Percentiles rank a stretch among this genome's conserved stretches.
These are phyloP conservation scores for Anser brachyrhynchus DNA, from an alignment of 2,113 vertebrate genomes.

Conservation along the genomic window DNA sequence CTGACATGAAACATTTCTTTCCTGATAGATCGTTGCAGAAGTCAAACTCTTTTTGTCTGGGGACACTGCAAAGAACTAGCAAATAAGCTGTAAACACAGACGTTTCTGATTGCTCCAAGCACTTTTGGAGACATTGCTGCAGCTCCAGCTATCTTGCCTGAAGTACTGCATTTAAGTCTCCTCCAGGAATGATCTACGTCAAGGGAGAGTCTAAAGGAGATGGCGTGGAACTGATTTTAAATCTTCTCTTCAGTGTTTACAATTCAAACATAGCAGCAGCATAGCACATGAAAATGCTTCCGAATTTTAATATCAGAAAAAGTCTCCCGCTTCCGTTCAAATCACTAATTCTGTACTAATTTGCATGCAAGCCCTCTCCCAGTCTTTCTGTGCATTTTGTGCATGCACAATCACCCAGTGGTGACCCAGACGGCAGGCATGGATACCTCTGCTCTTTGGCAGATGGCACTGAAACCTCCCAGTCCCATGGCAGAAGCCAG, in stretches of 20 bases:
- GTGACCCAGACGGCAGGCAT: neutral
- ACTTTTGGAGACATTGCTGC: neutral
- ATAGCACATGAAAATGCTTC: neutral
- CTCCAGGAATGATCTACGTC: neutral
- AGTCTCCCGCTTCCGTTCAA: neutral
- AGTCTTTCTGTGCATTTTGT: neutral
- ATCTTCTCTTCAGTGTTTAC: neutral
- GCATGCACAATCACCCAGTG: neutral
- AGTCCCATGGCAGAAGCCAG: neutral
- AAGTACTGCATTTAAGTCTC: neutral
- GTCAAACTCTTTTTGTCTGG: neutral
- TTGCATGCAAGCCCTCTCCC: neutral
- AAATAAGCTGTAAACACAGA: neutral
- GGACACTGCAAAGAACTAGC: neutral
- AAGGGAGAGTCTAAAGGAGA: neutral
- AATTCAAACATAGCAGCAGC: neutral
- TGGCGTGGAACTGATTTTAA: neutral
- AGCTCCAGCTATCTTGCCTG: neutral
- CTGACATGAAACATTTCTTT: neutral
- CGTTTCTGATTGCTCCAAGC: neutral
- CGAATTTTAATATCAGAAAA: slow-evolving; percentile 3
- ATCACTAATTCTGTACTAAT: neutral
- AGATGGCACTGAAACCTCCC: slow-evolving; percentile 29
- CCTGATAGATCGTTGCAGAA: neutral
- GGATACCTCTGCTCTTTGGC: slow-evolving; percentile 14